Conservation (phyloP, 1,140 invertebrate species). For the Caenorhabditis briggsae region DNA sequence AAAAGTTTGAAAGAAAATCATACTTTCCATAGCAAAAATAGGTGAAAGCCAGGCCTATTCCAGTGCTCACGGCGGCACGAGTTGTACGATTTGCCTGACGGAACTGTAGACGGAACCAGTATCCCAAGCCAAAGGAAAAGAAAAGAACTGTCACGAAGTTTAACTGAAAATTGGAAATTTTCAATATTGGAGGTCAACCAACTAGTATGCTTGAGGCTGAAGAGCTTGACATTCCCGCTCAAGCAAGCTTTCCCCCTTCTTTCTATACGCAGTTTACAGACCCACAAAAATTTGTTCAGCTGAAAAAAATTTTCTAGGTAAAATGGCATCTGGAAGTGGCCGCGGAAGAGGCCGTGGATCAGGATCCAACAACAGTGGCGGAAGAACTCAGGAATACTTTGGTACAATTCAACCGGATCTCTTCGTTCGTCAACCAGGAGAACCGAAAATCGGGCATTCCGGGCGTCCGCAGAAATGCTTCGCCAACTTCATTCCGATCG, state of each 20-base stretch:
- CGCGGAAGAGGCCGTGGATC: slow-evolving; percentile 25
- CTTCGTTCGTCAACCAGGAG: slow-evolving; percentile 21
- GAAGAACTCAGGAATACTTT: not conserved
- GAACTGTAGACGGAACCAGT: slow-evolving; percentile 38
- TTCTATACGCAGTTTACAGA: too few species aligned
- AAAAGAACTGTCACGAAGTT: slow-evolving; percentile 32
- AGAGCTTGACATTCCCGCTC: too few species aligned
- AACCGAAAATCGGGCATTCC: slow-evolving; percentile 31
- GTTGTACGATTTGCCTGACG: slow-evolving; percentile 10
- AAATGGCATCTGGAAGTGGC: slow-evolving; percentile 35
- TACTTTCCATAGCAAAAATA: slow-evolving; percentile 53
- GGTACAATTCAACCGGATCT: slow-evolving; percentile 47
- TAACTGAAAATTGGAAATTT: not conserved
- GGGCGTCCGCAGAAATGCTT: slow-evolving; percentile 21
- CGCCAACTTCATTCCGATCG: slow-evolving; percentile 60
- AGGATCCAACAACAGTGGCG: not conserved
- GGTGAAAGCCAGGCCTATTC: not conserved
- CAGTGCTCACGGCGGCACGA: not conserved
- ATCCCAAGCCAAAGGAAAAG: slow-evolving; percentile 12
- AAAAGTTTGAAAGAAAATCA: too few species aligned
- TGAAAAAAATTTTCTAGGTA: not conserved
- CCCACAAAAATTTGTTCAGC: too few species aligned
- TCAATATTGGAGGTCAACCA: not conserved
- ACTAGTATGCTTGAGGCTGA: too few species aligned
- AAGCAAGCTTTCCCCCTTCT: too few species aligned